These are phyloP conservation scores for Microplitis deprimator DNA, from an alignment of 2,888 invertebrate species.

Conservation along the genomic window DNA sequence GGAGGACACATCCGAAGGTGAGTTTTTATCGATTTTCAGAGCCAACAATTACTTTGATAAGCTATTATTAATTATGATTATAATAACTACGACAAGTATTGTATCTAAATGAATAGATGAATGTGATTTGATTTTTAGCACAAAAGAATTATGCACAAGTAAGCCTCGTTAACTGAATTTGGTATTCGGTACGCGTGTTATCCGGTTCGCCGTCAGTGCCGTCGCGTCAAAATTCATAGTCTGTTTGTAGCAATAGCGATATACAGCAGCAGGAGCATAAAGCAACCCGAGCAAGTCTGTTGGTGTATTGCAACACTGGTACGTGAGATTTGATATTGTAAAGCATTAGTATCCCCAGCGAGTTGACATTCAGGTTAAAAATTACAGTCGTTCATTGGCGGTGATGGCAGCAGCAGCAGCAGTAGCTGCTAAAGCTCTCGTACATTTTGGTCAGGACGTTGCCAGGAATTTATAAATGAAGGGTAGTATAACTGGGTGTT, in stretches of 20 bases:
- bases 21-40: slow-evolving; percentile 66
- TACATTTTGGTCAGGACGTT: neutral
- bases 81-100: slow-evolving; percentile 22
- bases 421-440: neutral
- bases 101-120: slow-evolving; percentile 14
- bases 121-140: slow-evolving; percentile 38
- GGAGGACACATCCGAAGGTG: slow-evolving; percentile 99
- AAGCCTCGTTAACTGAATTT: slow-evolving; percentile 41
- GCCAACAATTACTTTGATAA: slow-evolving; percentile 42
- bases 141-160: slow-evolving; percentile 44
- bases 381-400: slow-evolving; percentile 22
- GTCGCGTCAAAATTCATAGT: slow-evolving; percentile 20
- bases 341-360: slow-evolving; percentile 24
- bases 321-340: slow-evolving; percentile 40
- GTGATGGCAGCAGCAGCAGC: neutral
- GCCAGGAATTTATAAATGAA: neutral
- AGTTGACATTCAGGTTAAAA: slow-evolving; percentile 31
- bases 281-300: neutral
- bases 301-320: neutral
- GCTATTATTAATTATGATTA: neutral
- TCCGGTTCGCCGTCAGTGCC: slow-evolving; percentile 30
- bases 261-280: neutral
- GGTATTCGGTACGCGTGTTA: slow-evolving; percentile 38
- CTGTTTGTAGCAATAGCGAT: slow-evolving; percentile 16
- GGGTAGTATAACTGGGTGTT: neutral